A percentile compares a stretch with the other conserved stretches of the same genome.
These are phyloP conservation scores for Eilema caniola DNA, from an alignment of 2,888 invertebrate genomes.

Conservation along the genomic window DNA sequence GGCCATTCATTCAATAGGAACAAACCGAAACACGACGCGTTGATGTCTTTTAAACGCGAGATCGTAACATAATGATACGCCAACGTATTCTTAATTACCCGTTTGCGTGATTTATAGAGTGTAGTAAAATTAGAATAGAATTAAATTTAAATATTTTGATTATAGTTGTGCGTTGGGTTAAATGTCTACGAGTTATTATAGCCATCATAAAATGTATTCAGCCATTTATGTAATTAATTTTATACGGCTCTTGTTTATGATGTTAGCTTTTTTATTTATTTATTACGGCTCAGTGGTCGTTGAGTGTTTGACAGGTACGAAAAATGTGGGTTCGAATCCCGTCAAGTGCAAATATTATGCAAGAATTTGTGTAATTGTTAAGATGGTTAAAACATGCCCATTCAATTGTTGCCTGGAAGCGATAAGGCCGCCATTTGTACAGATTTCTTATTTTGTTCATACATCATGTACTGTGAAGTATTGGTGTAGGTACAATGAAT, in stretches of 20 bases:
- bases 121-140: slow-evolving; percentile 38
- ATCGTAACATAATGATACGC: slow-evolving; percentile 39
- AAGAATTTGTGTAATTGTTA: too few relatives aligned
- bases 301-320: background rate
- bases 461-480: too few relatives aligned
- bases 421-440: too few relatives aligned
- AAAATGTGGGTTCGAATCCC: background rate
- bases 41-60: slow-evolving; percentile 66
- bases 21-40: slow-evolving; percentile 56
- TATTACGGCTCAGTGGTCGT: background rate
- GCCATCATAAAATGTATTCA: slow-evolving; percentile 37
- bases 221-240: slow-evolving; percentile 35
- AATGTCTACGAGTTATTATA: slow-evolving; percentile 42
- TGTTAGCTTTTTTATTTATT: slow-evolving; percentile 18
- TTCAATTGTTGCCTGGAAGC: too few relatives aligned
- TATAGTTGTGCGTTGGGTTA: slow-evolving; percentile 32
- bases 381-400: too few relatives aligned
- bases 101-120: slow-evolving; percentile 40
- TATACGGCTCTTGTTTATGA: slow-evolving; percentile 25
- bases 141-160: slow-evolving; percentile 42
- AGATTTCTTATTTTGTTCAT: too few relatives aligned
- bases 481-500: too few relatives aligned
- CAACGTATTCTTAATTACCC: slow-evolving; percentile 42
- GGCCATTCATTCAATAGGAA: slow-evolving; percentile 21
- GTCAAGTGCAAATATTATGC: background rate